phyloP scores from a whole-genome alignment of 2,888 invertebrate genomes.

The Polymixis flavicincta region DNA sequence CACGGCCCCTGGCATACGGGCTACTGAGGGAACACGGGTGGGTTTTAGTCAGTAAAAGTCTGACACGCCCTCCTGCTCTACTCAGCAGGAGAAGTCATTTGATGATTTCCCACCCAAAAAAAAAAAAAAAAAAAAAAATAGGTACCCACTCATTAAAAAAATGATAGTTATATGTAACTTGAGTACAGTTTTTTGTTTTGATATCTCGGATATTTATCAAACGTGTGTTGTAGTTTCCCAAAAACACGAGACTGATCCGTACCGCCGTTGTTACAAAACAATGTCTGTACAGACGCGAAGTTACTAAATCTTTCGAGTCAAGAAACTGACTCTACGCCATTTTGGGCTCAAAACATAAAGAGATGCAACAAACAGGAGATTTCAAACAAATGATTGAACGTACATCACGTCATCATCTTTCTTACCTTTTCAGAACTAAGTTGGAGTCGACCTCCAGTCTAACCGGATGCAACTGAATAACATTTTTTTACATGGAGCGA shows the following conservation, averaged over 20 bases:
- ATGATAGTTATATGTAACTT: not conserved
- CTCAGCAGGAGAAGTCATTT: no score
- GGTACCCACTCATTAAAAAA: not conserved
- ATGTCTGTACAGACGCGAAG: not conserved
- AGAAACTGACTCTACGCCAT: not conserved
- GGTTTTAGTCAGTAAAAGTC: no score
- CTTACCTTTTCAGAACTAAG: no score
- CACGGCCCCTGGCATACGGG: no score
- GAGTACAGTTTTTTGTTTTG: not conserved
- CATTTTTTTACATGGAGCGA: no score
- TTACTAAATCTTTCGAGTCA: not conserved
- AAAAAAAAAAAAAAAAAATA: no score
- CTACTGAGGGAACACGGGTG: no score
- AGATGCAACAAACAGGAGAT: not conserved
- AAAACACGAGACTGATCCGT: not conserved
- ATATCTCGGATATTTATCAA: not conserved
- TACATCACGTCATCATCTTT: no score
- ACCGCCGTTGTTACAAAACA: conserved; percentile 1
- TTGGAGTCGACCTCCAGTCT: no score
- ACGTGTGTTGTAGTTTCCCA: not conserved
- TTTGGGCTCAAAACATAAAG: not conserved
- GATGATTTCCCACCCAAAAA: no score
- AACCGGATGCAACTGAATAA: no score
- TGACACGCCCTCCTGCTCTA: no score
- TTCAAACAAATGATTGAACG: not conserved